phyloP scores from a whole-genome alignment of 2,797 vertebrate species.

The Melopsittacus undulatus region DNA sequence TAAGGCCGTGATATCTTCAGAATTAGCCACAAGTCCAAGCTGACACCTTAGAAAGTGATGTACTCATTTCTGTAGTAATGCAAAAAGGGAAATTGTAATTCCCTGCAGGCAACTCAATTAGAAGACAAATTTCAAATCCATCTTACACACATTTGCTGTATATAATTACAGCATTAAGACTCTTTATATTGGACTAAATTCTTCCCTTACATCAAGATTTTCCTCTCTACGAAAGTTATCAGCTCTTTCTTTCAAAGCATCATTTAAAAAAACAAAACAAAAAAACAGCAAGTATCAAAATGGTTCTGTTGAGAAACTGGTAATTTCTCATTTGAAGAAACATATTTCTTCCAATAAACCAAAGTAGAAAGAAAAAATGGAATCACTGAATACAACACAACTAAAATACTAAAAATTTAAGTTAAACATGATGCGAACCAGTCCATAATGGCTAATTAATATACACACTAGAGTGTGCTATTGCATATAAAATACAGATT shows the following conservation, averaged over 20 bases:
- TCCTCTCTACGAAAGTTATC: background rate
- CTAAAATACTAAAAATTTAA: background rate
- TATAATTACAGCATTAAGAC: background rate
- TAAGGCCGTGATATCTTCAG: background rate
- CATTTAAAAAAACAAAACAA: background rate
- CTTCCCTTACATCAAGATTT: background rate
- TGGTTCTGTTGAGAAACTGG: background rate
- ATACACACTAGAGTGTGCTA: conserved; percentile 53
- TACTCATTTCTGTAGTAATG: background rate
- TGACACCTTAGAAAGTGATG: background rate
- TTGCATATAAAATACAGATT: conserved; percentile 35
- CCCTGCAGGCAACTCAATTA: background rate
- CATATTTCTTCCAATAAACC: background rate
- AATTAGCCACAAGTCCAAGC: background rate
- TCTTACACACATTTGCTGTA: background rate
- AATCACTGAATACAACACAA: background rate
- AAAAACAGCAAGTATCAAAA: background rate
- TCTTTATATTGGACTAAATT: background rate
- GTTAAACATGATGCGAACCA: background rate
- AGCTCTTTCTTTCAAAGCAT: background rate
- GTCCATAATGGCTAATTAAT: conserved; percentile 4
- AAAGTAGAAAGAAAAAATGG: background rate
- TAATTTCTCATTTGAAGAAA: background rate
- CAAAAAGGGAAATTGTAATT: background rate
- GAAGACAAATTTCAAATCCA: background rate